Base-by-base conservation (phyloP, 2,797 vertebrate genomes). In the Lophotriccus pileatus region DNA sequence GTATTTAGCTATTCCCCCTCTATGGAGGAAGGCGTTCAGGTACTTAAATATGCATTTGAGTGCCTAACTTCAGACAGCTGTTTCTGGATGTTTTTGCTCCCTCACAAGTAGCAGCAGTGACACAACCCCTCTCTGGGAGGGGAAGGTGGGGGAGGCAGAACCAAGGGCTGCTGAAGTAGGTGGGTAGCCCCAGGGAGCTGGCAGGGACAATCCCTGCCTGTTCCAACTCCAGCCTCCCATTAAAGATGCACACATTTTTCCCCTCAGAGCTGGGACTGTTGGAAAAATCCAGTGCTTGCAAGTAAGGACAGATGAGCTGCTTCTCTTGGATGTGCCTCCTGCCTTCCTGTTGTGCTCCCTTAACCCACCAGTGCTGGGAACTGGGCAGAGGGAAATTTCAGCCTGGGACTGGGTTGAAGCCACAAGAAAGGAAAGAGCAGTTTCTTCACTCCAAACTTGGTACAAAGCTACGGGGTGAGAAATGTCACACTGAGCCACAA, bases 31-130 rank as follows among this genome's bases (percentile, higher is more conserved):
- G 79, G 85, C 8, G 0, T 92, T 93, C 79, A 78, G 87, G 89
- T 95, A 82, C 94, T 97, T 90, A 88, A 91, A 92, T 96, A 94
- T 92, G 94, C 89, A 93, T 94, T 86, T 46, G 66, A 88, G 82
- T 86, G 87, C 91, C 55, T 59, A 89, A 96, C 91, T 96, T 85
- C 93, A 93, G 95, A 91, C 41, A 53, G 76, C 47, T 63, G 76
- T 56, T 95, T 95, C 69, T 94, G 79, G 74, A 56, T 86, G 80
- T 2, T 91, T 84, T 84, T 88, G 74, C 77, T 70, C 56, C 39
- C 60, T 74, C 75, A 24, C 52, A 55, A 64, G 85, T 2, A 80
- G 74, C 67, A 76, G 94, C 75, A 37, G 84, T 36, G 81, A 69
- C 20, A 60, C 13, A 90, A 63, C 47, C 22, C 47, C 36, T 59